These are phyloP conservation scores for Dasypogon diadema DNA, from an alignment of 2,888 invertebrate species.

Conservation along the genomic window DNA sequence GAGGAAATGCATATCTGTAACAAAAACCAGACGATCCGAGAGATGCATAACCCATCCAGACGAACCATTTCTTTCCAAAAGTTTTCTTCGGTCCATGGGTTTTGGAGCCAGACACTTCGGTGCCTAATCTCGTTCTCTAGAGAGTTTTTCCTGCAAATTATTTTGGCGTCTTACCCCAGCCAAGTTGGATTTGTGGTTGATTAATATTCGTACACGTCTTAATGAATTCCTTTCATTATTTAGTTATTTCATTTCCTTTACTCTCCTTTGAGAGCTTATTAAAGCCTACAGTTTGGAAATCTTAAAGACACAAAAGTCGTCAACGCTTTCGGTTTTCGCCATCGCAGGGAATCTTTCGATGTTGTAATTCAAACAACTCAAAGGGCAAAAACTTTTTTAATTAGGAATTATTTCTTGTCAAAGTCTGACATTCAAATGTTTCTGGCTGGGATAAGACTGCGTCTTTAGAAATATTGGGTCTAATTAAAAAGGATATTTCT, in stretches of 20 bases:
- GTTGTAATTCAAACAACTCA: slow-evolving; percentile 6
- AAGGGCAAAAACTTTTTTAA: slow-evolving; percentile 30
- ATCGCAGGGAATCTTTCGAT: background rate
- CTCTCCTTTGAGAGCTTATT: background rate
- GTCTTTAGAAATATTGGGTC: slow-evolving; percentile 17
- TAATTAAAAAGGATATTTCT: slow-evolving; percentile 35
- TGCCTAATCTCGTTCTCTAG: slow-evolving; percentile 4
- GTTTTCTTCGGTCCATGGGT: slow-evolving; percentile 2
- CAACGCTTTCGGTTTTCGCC: too few relatives aligned
- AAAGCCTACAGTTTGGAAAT: background rate
- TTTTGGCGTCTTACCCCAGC: background rate
- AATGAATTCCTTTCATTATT: background rate
- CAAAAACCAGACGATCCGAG: background rate
- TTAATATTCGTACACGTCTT: background rate
- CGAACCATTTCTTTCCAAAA: slow-evolving; percentile 2
- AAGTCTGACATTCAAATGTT: slow-evolving; percentile 12
- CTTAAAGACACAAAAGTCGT: too few relatives aligned
- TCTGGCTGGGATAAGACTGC: background rate
- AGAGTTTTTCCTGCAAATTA: background rate
- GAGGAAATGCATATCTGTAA: too few relatives aligned
- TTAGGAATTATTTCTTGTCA: slow-evolving; percentile 33
- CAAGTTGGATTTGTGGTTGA: slow-evolving; percentile 4
- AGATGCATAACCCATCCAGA: slow-evolving; percentile 24
- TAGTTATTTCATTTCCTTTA: slow-evolving; percentile 1
- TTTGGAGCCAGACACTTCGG: slow-evolving; percentile 26